Conservation (phyloP, 2,113 vertebrate species). For the Corythoichthys haematopterus region DNA sequence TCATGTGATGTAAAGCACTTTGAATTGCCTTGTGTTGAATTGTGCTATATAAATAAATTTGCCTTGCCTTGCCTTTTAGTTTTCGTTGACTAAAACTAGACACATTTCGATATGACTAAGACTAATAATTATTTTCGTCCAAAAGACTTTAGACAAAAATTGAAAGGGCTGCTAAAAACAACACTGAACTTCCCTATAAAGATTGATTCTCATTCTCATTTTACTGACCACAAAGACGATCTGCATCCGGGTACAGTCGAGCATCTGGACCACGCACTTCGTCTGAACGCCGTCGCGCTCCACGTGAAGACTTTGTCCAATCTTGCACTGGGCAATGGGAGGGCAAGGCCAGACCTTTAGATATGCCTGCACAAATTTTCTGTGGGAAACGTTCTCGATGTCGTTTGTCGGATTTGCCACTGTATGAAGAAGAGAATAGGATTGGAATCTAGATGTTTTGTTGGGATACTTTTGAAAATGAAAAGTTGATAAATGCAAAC, state of each 20-base stretch:
- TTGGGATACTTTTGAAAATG: background rate
- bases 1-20: too few relatives aligned
- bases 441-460: background rate
- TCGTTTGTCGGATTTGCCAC: constrained; percentile 81
- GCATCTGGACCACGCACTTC: constrained; percentile 73
- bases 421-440: constrained; percentile 38
- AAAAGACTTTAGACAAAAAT: too few relatives aligned
- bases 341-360: constrained; percentile 80
- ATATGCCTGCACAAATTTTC: constrained; percentile 80
- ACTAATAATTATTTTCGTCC: too few relatives aligned
- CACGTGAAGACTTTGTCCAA: constrained; percentile 76
- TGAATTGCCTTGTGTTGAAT: too few relatives aligned
- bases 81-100: too few relatives aligned
- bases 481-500: constrained; percentile 31
- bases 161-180: too few relatives aligned
- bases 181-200: too few relatives aligned
- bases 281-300: constrained; percentile 79
- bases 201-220: background rate
- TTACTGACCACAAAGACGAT: constrained; percentile 72
- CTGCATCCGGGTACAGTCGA: constrained; percentile 83
- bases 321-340: constrained; percentile 76
- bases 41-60: too few relatives aligned
- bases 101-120: too few relatives aligned
- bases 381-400: constrained; percentile 75
- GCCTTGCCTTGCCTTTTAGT: too few relatives aligned